Conservation (phyloP, 92 coral and sea anemone species). For the Paramuricea clavata region DNA sequence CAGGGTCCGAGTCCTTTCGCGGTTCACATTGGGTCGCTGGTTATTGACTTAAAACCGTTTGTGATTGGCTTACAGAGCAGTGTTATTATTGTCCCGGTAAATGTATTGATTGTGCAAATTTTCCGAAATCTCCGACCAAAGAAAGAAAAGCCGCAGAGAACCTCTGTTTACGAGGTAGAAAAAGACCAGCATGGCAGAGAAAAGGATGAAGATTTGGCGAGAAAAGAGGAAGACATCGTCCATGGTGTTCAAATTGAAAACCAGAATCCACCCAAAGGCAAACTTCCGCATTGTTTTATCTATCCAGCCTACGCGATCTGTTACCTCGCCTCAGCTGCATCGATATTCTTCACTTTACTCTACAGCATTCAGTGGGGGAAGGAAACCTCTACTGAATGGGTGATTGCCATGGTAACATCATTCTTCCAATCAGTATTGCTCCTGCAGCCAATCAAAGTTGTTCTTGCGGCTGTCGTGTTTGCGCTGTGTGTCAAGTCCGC, state of each 20-base stretch:
- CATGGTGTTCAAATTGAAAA: neutral
- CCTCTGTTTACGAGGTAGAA: neutral
- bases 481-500: constrained; percentile 67
- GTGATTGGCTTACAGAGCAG: constrained; percentile 88
- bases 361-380: constrained; percentile 94
- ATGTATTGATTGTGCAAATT: constrained; percentile 83
- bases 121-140: constrained; percentile 84
- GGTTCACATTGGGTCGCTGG: constrained; percentile 74
- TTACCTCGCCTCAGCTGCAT: constrained; percentile 63
- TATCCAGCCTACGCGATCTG: constrained; percentile 84
- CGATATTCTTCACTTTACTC: constrained; percentile 84
- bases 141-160: constrained; percentile 41
- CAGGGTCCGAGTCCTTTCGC: constrained; percentile 23
- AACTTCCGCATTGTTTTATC: constrained; percentile 76
- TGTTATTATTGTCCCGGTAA: constrained; percentile 86
- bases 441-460: constrained; percentile 90
- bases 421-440: constrained; percentile 87
- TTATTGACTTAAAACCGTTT: constrained; percentile 74
- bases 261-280: constrained; percentile 64
- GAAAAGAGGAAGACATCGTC: neutral
- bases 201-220: neutral
- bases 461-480: constrained; percentile 78
- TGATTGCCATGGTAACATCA: constrained; percentile 84
- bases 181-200: constrained; percentile 66
- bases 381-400: constrained; percentile 87